Evolutionary conservation across 2,888 invertebrate genomes (phyloP).

Genomic region (Digitonthophagus gazella): DNA sequence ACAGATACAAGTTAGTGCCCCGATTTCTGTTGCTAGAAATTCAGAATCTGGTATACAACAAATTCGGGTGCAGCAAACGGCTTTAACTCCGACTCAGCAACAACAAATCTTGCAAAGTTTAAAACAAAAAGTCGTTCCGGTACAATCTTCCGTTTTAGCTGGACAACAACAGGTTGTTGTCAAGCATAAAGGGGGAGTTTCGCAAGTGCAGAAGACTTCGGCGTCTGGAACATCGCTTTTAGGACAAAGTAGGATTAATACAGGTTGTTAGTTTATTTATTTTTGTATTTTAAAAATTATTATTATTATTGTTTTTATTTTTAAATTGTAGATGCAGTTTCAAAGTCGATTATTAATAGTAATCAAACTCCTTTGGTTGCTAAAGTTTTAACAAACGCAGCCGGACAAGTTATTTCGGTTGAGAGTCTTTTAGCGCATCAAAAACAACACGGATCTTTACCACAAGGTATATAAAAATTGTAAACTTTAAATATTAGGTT

Average conservation of each 20-base stretch:
- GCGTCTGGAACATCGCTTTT: conserved; percentile 39
- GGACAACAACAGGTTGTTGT: conserved; percentile 52
- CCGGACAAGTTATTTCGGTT: conserved; percentile 60
- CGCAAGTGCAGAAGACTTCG: conserved; percentile 48
- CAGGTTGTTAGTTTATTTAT: conserved; percentile 34
- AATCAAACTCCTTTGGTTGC: conserved; percentile 63
- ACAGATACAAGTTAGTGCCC: conserved; percentile 14
- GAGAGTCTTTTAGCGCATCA: conserved; percentile 60
- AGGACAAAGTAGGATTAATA: conserved; percentile 40
- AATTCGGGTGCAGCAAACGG: conserved; percentile 32
- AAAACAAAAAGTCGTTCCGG: conserved; percentile 46
- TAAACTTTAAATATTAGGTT: too few species aligned
- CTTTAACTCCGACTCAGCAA: conserved; percentile 49
- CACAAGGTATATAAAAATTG: conserved; percentile 55
- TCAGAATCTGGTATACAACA: conserved; percentile 25
- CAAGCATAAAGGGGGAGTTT: conserved; percentile 53
- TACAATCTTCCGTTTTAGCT: conserved; percentile 43
- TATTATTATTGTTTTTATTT: conserved; percentile 19
- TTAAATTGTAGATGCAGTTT: conserved; percentile 18
- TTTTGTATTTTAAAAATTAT: conserved; percentile 16
- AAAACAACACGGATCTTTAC: conserved; percentile 50
- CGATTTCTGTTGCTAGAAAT: conserved; percentile 21
- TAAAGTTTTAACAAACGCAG: conserved; percentile 70
- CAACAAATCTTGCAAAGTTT: conserved; percentile 53
- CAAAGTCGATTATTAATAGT: conserved; percentile 32